These are phyloP conservation scores for Heliocidaris tuberculata DNA, from an alignment of 35 echinoderm and acorn worm genomes.

Conservation along the genomic window DNA sequence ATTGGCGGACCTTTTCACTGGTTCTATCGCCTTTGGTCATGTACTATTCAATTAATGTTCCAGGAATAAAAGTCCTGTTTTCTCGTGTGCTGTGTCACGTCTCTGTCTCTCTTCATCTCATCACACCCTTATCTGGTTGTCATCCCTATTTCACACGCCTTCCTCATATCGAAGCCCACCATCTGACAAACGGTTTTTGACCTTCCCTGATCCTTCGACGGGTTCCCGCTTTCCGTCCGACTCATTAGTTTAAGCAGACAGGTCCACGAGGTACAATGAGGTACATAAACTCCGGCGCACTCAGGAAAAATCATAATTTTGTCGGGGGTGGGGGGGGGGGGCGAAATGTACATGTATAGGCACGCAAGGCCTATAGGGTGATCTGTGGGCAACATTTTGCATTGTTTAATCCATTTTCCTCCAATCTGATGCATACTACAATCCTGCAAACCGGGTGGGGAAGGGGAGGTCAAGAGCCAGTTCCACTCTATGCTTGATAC, in stretches of 20 bases:
- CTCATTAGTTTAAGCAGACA: background rate
- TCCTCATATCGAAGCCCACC: background rate
- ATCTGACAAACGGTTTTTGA: background rate
- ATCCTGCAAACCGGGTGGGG: too few species aligned
- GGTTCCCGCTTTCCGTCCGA: background rate
- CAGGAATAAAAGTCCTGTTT: background rate
- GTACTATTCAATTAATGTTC: slow-evolving; percentile 1
- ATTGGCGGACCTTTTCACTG: background rate
- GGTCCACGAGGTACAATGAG: background rate
- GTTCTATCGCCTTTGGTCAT: background rate
- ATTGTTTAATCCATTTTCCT: too few species aligned
- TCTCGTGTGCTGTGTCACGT: background rate
- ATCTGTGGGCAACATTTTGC: too few species aligned
- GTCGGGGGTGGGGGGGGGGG: too few species aligned
- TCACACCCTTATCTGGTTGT: background rate
- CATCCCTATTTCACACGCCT: background rate
- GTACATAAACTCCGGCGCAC: background rate
- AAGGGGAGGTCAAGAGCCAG: too few species aligned
- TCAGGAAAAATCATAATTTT: background rate
- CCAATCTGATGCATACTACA: too few species aligned
- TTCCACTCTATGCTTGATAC: too few species aligned
- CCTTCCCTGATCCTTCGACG: background rate
- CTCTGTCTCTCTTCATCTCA: background rate
- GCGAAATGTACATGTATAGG: too few species aligned
- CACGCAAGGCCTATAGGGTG: too few species aligned